These are phyloP conservation scores for Danaus chrysippus DNA, from an alignment of 2,888 invertebrate genomes.

Conservation along the genomic window DNA sequence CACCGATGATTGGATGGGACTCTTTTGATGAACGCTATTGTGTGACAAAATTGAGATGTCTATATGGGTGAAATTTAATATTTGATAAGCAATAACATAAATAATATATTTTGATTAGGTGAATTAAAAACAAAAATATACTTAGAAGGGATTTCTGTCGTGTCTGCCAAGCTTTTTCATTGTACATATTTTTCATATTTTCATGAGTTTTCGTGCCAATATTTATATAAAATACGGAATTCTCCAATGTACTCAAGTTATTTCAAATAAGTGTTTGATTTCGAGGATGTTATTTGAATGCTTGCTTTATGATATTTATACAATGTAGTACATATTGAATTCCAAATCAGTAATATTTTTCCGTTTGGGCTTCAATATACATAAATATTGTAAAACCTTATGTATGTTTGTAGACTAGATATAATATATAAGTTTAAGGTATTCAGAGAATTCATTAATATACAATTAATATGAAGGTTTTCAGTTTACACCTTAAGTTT, in stretches of 20 bases:
- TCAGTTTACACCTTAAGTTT: slow-evolving; percentile 17
- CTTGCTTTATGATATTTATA: not conserved
- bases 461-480: slow-evolving; percentile 7
- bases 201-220: slow-evolving; percentile 53
- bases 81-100: no score
- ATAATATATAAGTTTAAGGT: slow-evolving; percentile 11
- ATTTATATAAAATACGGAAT: slow-evolving; percentile 52
- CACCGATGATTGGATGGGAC: not conserved
- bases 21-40: not conserved
- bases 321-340: not conserved
- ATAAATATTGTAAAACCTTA: not conserved
- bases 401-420: slow-evolving; percentile 7
- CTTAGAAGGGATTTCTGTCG: no score
- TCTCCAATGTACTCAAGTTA: slow-evolving; percentile 19
- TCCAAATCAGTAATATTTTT: not conserved
- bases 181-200: slow-evolving; percentile 38
- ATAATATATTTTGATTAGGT: not conserved
- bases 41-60: not conserved
- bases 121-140: no score
- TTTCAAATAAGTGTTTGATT: slow-evolving; percentile 23
- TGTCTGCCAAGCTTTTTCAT: not conserved
- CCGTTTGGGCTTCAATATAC: not conserved
- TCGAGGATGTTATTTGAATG: slow-evolving; percentile 4
- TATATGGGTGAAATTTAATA: not conserved
- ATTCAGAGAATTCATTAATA: slow-evolving; percentile 10